Base-by-base conservation (phyloP, 2,797 vertebrate species). In the Rachycentron canadum region DNA sequence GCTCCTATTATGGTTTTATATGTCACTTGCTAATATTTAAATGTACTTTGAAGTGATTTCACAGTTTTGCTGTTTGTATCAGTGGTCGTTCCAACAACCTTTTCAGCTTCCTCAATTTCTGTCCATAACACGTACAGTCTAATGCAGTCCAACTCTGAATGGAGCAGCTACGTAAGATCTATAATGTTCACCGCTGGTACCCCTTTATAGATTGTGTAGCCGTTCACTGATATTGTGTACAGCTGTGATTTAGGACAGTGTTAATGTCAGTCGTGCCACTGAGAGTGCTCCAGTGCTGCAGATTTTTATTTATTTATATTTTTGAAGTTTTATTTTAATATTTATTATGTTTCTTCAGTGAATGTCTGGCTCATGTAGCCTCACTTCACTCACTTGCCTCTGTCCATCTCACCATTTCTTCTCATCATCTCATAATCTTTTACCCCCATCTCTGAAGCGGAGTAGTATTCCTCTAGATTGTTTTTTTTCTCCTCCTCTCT, bases 321-420 rank as follows among this genome's bases (percentile, higher is more conserved):
- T 70, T 30, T 67, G 63, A 34, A 28, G 50, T 68, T 80, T 79
- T 82, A 85, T 83, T 87, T 85, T 66, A 78, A 82, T 84, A 81
- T 87, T 82, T 84, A 82, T 79, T 34, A 38, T 25, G 38, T 66
- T 81, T 63, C 40, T 50, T 56, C 49, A 62, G 76, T 21, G 56
- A 50, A 58, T 21, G 32, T 61, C 41, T 63, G 9, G 56, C 19
- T 23, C 30, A 55, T 76, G 64, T 59, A 26, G 65, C 47, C 40
- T 41, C 56, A 25, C 43, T 65, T 77, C 36, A 52, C 7, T 71
- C 38, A 4, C 30, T 57, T 1, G 4, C 6, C 26, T 56, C 61
- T 50, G 53, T 53, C 58, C 16, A 5, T 3, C 67, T 23, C n/a
- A 49, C 34, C 17, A 47, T 77, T 74, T 57, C 58, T n/a, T 70